phyloP scores from a whole-genome alignment of 1,140 invertebrate species.

The Aphelinus certus region DNA sequence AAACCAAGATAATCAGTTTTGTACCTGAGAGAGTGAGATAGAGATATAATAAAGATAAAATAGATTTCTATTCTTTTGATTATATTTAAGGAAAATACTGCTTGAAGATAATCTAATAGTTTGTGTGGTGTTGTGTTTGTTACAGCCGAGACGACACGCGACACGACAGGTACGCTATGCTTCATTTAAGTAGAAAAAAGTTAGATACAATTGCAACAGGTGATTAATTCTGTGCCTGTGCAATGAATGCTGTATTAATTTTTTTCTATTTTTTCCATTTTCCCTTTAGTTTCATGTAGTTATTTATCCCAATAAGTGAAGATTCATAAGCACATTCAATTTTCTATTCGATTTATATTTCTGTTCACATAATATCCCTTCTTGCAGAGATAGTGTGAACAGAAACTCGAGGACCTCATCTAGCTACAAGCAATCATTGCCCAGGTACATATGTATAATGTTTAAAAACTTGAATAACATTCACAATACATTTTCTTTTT shows the following conservation, averaged over 20 bases:
- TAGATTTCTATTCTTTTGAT: slow-evolving; percentile 13
- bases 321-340: slow-evolving; percentile 5
- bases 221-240: slow-evolving; percentile 67
- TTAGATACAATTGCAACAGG: slow-evolving; percentile 64
- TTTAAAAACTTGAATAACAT: slow-evolving; percentile 53
- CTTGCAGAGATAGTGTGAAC: slow-evolving; percentile 69
- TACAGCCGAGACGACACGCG: slow-evolving; percentile 67
- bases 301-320: slow-evolving; percentile 6
- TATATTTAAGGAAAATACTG: slow-evolving; percentile 18
- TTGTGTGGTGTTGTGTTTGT: slow-evolving; percentile 54
- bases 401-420: slow-evolving; percentile 67
- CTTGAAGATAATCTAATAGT: slow-evolving; percentile 29
- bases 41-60: neutral
- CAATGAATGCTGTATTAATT: slow-evolving; percentile 62
- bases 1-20: neutral
- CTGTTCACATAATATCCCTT: slow-evolving; percentile 66
- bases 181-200: slow-evolving; percentile 62
- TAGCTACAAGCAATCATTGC: slow-evolving; percentile 68
- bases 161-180: slow-evolving; percentile 68
- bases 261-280: slow-evolving; percentile 18
- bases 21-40: neutral
- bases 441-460: slow-evolving; percentile 65
- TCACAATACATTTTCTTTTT: slow-evolving; percentile 38
- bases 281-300: slow-evolving; percentile 24
- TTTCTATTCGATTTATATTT: slow-evolving; percentile 61